Evolutionary conservation across 1,140 invertebrate species (phyloP).

Genomic region (Aporrectodea caliginosa): DNA sequence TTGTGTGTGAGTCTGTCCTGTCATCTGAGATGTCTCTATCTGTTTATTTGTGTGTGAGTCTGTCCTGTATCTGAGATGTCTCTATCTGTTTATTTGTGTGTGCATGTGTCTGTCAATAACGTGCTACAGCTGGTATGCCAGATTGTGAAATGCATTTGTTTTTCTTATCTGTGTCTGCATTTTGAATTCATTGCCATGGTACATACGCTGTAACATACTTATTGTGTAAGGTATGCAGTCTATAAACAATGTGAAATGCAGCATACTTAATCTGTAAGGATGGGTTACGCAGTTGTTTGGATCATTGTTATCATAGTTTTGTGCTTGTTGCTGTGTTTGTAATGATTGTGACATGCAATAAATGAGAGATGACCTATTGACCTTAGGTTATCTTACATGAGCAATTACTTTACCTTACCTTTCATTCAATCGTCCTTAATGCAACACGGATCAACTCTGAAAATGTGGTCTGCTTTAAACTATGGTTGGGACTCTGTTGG

Average conservation of each 20-base stretch:
- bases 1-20: too few species aligned
- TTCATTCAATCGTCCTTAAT: background rate
- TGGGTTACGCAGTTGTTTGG: background rate
- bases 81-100: too few species aligned
- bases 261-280: background rate
- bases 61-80: too few species aligned
- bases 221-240: background rate
- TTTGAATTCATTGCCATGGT: background rate
- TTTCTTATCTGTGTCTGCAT: background rate
- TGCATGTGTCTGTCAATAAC: too few species aligned
- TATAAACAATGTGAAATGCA: background rate
- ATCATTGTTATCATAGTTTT: background rate
- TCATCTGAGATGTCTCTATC: too few species aligned
- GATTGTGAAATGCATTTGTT: background rate
- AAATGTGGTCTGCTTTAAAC: too few species aligned
- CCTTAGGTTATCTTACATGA: background rate
- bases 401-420: background rate
- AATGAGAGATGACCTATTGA: background rate
- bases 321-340: background rate
- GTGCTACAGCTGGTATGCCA: background rate
- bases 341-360: too few species aligned
- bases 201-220: background rate
- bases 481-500: too few species aligned
- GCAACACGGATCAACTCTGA: background rate
- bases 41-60: too few species aligned